Base-by-base conservation (phyloP, 2,888 invertebrate genomes). In the Isoperla grammatica region DNA sequence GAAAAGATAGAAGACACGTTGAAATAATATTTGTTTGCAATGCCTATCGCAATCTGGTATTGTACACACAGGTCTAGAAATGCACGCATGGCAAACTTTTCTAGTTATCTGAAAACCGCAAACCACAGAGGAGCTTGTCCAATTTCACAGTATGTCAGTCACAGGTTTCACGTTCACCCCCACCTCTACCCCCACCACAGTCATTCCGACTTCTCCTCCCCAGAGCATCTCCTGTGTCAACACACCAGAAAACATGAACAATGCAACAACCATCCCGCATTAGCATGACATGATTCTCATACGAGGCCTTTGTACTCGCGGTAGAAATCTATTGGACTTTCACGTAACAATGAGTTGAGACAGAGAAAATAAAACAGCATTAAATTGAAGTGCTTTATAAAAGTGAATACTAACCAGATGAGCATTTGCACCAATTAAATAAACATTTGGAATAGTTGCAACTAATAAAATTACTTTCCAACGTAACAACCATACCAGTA, bases 101-200 rank as follows among this genome's bases (percentile, higher is more conserved):
- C 48, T 56, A 56, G 55, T 60, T 60, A 60, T 43, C 35, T 48
- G 42, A 20, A 43, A 46, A 56, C 59, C 59, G 22, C 56, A 50
- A 50, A 50, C 22, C 49, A 60, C 48, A 54, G 48, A 54, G 59
- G 46, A 46, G 39, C 40, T 50, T 40, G 42, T 60, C 56, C 43
- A 60, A 56, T 60, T 60, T 60, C 60, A 56, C 60, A 60, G 42
- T 42, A 13, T 39, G 60, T 56, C 49, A 49, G 56, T 60, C 56
- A 60, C 56, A 56, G 56, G 13, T 45, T 45, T 29, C 29, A 29
- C 46, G 39, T 39, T n/a, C 53, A 17, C n/a, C 39, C 17, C 37
- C 19, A 2, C 37, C 17, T 17, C 29, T n/a, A n/a, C 37, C 42
- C 20, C 45, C 45, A 2, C 45, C 19, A 19, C 45, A 12, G 42